Evolutionary conservation across 2,797 vertebrate species (phyloP).

Genomic region (Pagetopsis macropterus): DNA sequence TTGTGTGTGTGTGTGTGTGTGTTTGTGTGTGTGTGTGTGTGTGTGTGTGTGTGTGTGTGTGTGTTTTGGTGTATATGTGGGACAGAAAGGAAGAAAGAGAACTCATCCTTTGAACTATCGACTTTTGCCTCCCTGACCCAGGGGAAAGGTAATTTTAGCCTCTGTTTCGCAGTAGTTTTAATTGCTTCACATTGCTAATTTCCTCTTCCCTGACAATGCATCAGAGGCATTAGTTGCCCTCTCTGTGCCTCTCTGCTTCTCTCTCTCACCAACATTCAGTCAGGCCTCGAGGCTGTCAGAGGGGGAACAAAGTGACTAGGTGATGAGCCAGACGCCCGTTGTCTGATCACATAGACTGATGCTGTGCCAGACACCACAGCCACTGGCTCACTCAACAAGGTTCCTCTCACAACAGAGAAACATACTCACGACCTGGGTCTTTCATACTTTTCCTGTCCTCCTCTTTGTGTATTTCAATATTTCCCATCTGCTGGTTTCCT

Average conservation of each 20-base stretch:
- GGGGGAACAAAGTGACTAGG: conserved; percentile 80
- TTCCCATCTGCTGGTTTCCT: conserved; percentile 46
- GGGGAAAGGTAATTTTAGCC: conserved; percentile 69
- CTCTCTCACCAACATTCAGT: conserved; percentile 68
- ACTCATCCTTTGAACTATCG: conserved; percentile 65
- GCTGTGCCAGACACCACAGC: conserved; percentile 76
- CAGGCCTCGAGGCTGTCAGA: conserved; percentile 78
- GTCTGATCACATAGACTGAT: conserved; percentile 80
- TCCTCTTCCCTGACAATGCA: conserved; percentile 54
- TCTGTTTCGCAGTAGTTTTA: conserved; percentile 59
- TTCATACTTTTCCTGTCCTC: conserved; percentile 48
- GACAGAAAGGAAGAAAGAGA: conserved; percentile 31
- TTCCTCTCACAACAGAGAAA: conserved; percentile 72
- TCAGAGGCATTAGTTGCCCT: conserved; percentile 33
- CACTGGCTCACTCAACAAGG: conserved; percentile 74
- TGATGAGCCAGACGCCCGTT: conserved; percentile 76
- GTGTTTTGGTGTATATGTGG: conserved; percentile 32
- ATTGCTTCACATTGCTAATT: conserved; percentile 71
- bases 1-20: conserved; percentile 30
- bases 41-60: conserved; percentile 14
- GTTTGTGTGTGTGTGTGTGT: conserved; percentile 18
- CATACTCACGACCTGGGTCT: conserved; percentile 55
- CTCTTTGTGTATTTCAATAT: conserved; percentile 46
- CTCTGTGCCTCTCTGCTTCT: conserved; percentile 31
- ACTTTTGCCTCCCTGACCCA: conserved; percentile 60